A percentile compares a stretch with the other conserved stretches of the same genome.
Conservation (phyloP, 1,140 invertebrate species). For the Camponotus pennsylvanicus region DNA sequence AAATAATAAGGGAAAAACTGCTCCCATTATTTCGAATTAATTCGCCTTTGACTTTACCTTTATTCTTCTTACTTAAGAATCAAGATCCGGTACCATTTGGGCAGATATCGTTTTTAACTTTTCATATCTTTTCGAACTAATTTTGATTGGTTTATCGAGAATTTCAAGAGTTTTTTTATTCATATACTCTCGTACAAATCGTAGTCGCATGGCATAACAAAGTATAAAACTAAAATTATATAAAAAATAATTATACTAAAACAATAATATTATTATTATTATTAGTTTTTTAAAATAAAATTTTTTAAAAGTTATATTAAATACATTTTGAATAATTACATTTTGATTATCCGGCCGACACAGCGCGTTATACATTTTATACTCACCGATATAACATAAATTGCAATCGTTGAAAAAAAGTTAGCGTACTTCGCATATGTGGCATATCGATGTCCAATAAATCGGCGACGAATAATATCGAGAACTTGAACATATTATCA, state of each 20-base stretch:
- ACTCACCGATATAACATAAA: background rate
- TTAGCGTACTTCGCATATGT: background rate
- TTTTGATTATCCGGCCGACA: background rate
- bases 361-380: background rate
- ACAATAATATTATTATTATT: too few species aligned
- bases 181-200: background rate
- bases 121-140: background rate
- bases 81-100: too few species aligned
- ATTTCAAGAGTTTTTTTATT: background rate
- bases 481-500: background rate
- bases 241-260: background rate
- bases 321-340: background rate
- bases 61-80: too few species aligned
- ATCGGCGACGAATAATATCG: background rate
- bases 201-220: background rate
- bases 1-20: too few species aligned
- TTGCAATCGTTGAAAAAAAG: background rate
- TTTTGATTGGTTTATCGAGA: background rate
- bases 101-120: background rate
- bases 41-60: too few species aligned
- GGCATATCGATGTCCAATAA: constrained; percentile 70
- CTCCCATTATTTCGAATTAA: too few species aligned
- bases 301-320: too few species aligned
- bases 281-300: background rate
- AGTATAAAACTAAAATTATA: constrained; percentile 18